Evolutionary conservation across 2,888 invertebrate species (phyloP).

Genomic region (Aromia moschata): DNA sequence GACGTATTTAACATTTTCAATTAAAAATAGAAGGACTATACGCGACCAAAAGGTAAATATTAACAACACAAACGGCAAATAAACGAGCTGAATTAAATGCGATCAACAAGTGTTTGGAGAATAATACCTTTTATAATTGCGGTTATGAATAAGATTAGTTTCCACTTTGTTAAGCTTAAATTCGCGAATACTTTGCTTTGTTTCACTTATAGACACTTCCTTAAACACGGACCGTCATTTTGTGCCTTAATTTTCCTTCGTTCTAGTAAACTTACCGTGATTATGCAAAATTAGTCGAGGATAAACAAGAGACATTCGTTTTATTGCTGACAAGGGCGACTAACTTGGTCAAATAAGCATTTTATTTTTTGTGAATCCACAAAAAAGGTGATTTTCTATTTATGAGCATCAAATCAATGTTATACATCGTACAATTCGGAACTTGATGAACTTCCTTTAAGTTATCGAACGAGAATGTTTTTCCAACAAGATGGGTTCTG

Average conservation of each 20-base stretch:
- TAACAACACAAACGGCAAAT: background rate
- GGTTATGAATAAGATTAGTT: slow-evolving; percentile 56
- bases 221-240: slow-evolving; percentile 34
- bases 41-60: background rate
- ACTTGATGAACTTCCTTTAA: too few species aligned
- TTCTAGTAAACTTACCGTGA: slow-evolving; percentile 31
- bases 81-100: slow-evolving; percentile 11
- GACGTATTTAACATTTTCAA: too few species aligned
- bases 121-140: slow-evolving; percentile 54
- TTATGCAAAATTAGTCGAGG: slow-evolving; percentile 20
- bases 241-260: slow-evolving; percentile 30
- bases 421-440: too few species aligned
- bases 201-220: slow-evolving; percentile 49
- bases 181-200: slow-evolving; percentile 54
- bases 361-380: too few species aligned
- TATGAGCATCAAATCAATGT: too few species aligned
- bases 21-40: background rate
- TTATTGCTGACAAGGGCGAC: too few species aligned
- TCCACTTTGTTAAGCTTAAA: slow-evolving; percentile 54
- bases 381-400: too few species aligned
- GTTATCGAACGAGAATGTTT: too few species aligned
- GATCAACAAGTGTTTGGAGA: slow-evolving; percentile 51
- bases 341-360: too few species aligned
- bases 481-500: too few species aligned
- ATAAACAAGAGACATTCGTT: slow-evolving; percentile 17